Evolutionary conservation across 2,888 invertebrate species (phyloP).

Genomic region (Miltochrista miniata): DNA sequence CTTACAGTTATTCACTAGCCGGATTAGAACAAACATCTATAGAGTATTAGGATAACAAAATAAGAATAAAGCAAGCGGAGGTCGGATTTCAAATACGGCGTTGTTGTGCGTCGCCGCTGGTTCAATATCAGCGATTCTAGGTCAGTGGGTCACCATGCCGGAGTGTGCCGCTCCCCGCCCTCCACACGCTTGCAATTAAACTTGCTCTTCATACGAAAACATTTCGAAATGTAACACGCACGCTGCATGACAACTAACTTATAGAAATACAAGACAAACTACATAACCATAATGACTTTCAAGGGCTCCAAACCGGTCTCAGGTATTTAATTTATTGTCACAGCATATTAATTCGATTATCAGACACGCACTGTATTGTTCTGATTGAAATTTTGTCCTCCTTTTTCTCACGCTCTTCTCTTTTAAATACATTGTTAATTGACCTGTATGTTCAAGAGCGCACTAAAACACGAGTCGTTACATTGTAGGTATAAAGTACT

Average conservation of each 20-base stretch:
- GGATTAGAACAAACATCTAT: slow-evolving; percentile 10
- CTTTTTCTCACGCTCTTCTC: slow-evolving; percentile 42
- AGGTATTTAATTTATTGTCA: slow-evolving; percentile 18
- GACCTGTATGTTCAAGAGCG: slow-evolving; percentile 54
- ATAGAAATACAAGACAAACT: slow-evolving; percentile 27
- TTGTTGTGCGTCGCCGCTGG: slow-evolving; percentile 68
- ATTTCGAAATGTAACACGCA: slow-evolving; percentile 46
- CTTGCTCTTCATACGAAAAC: slow-evolving; percentile 60
- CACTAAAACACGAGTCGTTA: slow-evolving; percentile 35
- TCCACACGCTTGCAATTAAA: slow-evolving; percentile 59
- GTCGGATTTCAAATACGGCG: slow-evolving; percentile 74
- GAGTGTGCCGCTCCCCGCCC: slow-evolving; percentile 57
- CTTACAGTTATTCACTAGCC: slow-evolving; percentile 8
- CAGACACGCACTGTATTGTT: slow-evolving; percentile 23
- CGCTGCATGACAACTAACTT: slow-evolving; percentile 24
- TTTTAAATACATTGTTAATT: slow-evolving; percentile 42
- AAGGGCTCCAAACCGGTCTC: slow-evolving; percentile 16
- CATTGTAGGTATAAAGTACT: slow-evolving; percentile 27
- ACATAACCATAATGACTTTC: slow-evolving; percentile 17
- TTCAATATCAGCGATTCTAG: slow-evolving; percentile 82
- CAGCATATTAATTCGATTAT: slow-evolving; percentile 14
- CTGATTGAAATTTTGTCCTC: slow-evolving; percentile 25
- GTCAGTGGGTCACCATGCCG: slow-evolving; percentile 80
- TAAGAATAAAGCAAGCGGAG: slow-evolving; percentile 69
- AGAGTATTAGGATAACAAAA: slow-evolving; percentile 35